phyloP scores from a whole-genome alignment of 2,888 invertebrate species.

The Leptogaster cylindrica region DNA sequence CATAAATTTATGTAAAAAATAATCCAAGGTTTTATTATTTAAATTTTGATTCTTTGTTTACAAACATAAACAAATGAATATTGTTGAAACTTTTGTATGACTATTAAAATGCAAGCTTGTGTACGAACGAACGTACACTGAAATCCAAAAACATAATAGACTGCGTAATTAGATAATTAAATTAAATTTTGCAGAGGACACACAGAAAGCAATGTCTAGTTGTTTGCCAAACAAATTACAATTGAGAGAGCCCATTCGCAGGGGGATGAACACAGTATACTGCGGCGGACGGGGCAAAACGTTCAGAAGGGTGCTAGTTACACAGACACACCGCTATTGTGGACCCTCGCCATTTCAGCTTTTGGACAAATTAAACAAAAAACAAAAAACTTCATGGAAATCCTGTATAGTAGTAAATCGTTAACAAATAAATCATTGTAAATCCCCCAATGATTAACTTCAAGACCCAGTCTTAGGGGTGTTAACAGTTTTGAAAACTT shows the following conservation, averaged over 20 bases:
- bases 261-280: slow-evolving; percentile 51
- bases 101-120: no score
- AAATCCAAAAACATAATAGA: slow-evolving; percentile 38
- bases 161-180: slow-evolving; percentile 46
- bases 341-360: not conserved
- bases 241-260: slow-evolving; percentile 46
- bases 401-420: slow-evolving; percentile 44
- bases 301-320: not conserved
- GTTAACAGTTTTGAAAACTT: slow-evolving; percentile 34
- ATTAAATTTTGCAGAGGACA: slow-evolving; percentile 44
- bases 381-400: slow-evolving; percentile 42
- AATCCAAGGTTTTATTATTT: no score
- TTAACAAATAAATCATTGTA: slow-evolving; percentile 48
- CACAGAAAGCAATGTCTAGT: slow-evolving; percentile 50
- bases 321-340: slow-evolving; percentile 2
- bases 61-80: no score
- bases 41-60: no score
- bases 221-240: slow-evolving; percentile 60
- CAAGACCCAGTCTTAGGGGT: slow-evolving; percentile 32
- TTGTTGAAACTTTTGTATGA: no score
- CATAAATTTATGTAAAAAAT: no score
- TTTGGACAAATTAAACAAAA: slow-evolving; percentile 41
- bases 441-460: slow-evolving; percentile 47
- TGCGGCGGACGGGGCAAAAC: not conserved
- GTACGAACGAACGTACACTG: no score